Conservation (phyloP, 2,113 vertebrate genomes). For the Tetrax tetrax region DNA sequence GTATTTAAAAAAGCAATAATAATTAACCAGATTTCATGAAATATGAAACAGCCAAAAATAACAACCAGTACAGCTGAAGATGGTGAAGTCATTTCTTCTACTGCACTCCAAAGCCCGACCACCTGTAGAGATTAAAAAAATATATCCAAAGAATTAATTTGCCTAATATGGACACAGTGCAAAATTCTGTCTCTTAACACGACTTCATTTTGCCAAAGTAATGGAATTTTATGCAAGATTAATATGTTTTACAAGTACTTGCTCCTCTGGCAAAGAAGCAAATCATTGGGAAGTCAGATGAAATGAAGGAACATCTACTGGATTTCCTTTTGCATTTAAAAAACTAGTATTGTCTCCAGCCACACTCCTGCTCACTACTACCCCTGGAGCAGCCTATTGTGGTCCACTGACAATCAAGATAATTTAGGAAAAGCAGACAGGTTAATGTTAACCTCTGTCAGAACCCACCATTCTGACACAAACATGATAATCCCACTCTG, state of each 20-base stretch:
- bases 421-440: background rate
- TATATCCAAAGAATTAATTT: conserved; percentile 57
- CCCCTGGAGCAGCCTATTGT: background rate
- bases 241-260: background rate
- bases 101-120: conserved; percentile 54
- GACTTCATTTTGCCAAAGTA: conserved; percentile 23
- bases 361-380: background rate
- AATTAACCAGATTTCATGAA: conserved; percentile 74
- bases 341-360: background rate
- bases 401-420: background rate
- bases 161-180: conserved; percentile 34
- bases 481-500: background rate
- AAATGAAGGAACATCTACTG: background rate
- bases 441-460: background rate
- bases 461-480: background rate
- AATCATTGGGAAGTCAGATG: background rate
- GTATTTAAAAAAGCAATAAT: conserved; percentile 68
- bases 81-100: conserved; percentile 72
- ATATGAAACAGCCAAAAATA: conserved; percentile 69
- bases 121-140: conserved; percentile 72
- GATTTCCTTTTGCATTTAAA: background rate
- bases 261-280: background rate
- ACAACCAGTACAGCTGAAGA: conserved; percentile 67
- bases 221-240: conserved; percentile 1
- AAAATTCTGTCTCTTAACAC: conserved; percentile 20